Conservation (phyloP, 2,888 invertebrate genomes). For the Meliscaeva auricollis region DNA sequence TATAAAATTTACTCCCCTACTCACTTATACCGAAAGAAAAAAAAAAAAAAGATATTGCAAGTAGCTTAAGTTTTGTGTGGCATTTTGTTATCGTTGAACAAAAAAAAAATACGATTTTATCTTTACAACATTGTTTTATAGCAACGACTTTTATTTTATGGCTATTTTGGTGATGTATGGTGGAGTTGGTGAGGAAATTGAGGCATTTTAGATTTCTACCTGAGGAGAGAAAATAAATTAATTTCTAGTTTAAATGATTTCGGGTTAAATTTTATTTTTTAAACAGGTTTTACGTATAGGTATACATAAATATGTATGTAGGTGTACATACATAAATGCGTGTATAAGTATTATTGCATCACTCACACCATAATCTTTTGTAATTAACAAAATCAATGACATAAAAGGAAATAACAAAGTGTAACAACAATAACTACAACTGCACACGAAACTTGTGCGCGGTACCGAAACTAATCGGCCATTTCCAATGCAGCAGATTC, state of each 20-base stretch:
- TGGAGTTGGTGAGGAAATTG: slow-evolving; percentile 1
- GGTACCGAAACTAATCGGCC: slow-evolving; percentile 73
- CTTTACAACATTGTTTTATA: slow-evolving; percentile 24
- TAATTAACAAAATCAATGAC: slow-evolving; percentile 68
- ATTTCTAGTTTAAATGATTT: too few relatives aligned
- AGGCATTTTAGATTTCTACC: slow-evolving; percentile 6
- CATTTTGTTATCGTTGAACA: slow-evolving; percentile 17
- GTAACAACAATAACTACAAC: slow-evolving; percentile 41
- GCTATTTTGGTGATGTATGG: slow-evolving; percentile 1
- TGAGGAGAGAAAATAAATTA: background rate
- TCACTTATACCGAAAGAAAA: background rate
- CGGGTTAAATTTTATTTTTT: background rate
- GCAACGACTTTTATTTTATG: slow-evolving; percentile 14
- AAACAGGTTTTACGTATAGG: background rate
- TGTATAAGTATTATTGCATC: slow-evolving; percentile 8
- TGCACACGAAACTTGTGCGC: slow-evolving; percentile 59
- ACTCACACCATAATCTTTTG: slow-evolving; percentile 36
- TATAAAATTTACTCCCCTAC: slow-evolving; percentile 8
- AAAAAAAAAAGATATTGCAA: background rate
- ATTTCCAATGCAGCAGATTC: slow-evolving; percentile 75
- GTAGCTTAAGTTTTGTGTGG: slow-evolving; percentile 21
- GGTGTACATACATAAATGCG: background rate
- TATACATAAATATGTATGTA: background rate
- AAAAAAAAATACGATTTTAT: slow-evolving; percentile 13
- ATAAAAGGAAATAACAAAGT: slow-evolving; percentile 47